Conservation (phyloP, 2,797 vertebrate species). For the Coregonus suidteri region DNA sequence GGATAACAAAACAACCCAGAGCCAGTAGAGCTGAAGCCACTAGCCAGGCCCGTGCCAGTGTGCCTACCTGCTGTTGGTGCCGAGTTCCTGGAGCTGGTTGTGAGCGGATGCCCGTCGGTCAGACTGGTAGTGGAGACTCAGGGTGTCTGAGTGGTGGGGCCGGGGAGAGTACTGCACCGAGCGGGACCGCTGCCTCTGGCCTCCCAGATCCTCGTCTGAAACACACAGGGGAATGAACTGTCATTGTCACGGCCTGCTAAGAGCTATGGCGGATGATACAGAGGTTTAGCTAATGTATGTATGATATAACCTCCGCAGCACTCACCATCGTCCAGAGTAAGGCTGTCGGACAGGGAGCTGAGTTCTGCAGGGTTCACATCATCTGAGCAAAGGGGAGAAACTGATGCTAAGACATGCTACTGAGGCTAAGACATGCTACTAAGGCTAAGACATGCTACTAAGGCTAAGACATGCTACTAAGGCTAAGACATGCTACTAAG, state of each 20-base stretch:
- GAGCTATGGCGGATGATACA: neutral
- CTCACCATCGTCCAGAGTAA: conserved; percentile 90
- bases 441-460: too few relatives aligned
- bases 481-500: neutral
- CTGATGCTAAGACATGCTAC: neutral
- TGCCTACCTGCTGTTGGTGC: conserved; percentile 62
- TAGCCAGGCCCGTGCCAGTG: neutral
- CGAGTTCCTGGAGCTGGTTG: conserved; percentile 59
- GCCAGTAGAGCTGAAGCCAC: neutral
- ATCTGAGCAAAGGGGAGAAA: conserved; percentile 75
- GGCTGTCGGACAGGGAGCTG: conserved; percentile 91
- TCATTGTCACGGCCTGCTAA: neutral
- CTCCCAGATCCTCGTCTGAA: conserved; percentile 63
- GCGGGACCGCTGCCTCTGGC: conserved; percentile 83
- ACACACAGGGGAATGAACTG: neutral
- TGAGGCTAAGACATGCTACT: too few relatives aligned
- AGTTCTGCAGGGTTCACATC: conserved; percentile 88
- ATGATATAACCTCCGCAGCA: conserved; percentile 6
- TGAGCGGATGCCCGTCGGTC: conserved; percentile 61
- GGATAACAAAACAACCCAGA: neutral
- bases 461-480: too few relatives aligned
- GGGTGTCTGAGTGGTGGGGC: conserved; percentile 83
- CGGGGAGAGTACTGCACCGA: conserved; percentile 88
- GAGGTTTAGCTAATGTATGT: neutral
- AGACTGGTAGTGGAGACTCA: conserved; percentile 64